Percentiles rank a stretch among this genome's conserved stretches.
Conservation (phyloP, 2,797 vertebrate species). For the Hyperoplus lanceolatus region DNA sequence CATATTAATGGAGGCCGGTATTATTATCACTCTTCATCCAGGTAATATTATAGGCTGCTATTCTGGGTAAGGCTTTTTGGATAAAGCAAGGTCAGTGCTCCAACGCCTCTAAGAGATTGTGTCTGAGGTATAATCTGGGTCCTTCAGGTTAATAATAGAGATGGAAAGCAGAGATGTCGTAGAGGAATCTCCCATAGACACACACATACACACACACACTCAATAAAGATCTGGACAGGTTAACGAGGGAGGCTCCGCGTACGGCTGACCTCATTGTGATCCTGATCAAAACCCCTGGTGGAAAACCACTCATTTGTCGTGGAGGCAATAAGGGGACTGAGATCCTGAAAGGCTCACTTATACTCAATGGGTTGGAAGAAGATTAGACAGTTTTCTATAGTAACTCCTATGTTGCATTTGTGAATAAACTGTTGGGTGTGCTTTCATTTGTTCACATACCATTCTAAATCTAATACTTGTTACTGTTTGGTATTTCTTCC, state of each 20-base stretch:
- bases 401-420: constrained; percentile 23
- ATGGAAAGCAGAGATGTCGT: constrained; percentile 26
- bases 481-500: constrained; percentile 6
- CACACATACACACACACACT: background rate
- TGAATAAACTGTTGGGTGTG: constrained; percentile 21
- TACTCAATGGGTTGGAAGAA: constrained; percentile 28
- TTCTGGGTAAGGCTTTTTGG: constrained; percentile 36
- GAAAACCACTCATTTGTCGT: constrained; percentile 40
- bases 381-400: constrained; percentile 31
- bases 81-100: constrained; percentile 40
- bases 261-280: constrained; percentile 43
- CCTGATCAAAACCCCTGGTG: constrained; percentile 47
- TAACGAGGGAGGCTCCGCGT: constrained; percentile 39
- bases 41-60: constrained; percentile 55
- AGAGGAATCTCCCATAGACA: constrained; percentile 46
- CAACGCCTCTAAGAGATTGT: constrained; percentile 21
- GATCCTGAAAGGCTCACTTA: constrained; percentile 24
- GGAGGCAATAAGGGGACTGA: constrained; percentile 29
- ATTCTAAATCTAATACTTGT: background rate
- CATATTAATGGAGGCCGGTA: constrained; percentile 59
- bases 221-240: constrained; percentile 24
- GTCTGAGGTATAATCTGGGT: constrained; percentile 34
- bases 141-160: constrained; percentile 37
- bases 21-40: constrained; percentile 40
- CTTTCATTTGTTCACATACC: constrained; percentile 2